Evolutionary conservation across 1,140 invertebrate species (phyloP).

Genomic region (Drosophila insularis): DNA sequence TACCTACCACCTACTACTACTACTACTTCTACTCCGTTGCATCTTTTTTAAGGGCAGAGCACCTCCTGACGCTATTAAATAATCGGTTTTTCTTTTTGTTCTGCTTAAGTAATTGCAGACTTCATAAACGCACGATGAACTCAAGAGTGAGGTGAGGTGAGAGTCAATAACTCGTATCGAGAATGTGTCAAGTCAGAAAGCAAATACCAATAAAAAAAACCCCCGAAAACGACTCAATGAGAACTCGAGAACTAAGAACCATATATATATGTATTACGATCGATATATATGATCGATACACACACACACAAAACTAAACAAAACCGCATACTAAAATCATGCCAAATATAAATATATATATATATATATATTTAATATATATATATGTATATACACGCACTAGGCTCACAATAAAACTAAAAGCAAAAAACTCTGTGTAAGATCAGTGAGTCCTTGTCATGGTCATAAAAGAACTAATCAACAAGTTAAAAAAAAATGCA

Average conservation of each 20-base stretch:
- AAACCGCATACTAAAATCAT: slow-evolving; percentile 27
- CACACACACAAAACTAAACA: slow-evolving; percentile 11
- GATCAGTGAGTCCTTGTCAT: slow-evolving; percentile 52
- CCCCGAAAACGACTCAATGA: slow-evolving; percentile 37
- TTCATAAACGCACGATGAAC: slow-evolving; percentile 80
- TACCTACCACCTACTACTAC: slow-evolving; percentile 65
- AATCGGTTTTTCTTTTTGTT: slow-evolving; percentile 82
- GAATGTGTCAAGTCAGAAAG: slow-evolving; percentile 17
- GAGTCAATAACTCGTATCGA: slow-evolving; percentile 63
- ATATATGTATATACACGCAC: slow-evolving; percentile 32
- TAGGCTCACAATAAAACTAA: slow-evolving; percentile 27
- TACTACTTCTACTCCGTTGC: slow-evolving; percentile 71
- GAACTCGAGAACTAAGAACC: slow-evolving; percentile 42
- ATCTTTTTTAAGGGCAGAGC: slow-evolving; percentile 68
- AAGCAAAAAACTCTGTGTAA: slow-evolving; percentile 14
- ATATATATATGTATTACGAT: slow-evolving; percentile 20
- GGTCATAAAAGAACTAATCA: slow-evolving; percentile 64
- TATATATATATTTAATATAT: slow-evolving; percentile 8
- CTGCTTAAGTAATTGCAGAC: slow-evolving; percentile 82
- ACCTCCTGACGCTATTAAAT: slow-evolving; percentile 76
- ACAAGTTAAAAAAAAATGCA: slow-evolving; percentile 47
- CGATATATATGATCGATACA: slow-evolving; percentile 38
- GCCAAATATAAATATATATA: slow-evolving; percentile 36
- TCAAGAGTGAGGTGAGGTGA: slow-evolving; percentile 79
- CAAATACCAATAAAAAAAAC: slow-evolving; percentile 25